Percentiles rank a stretch among this genome's conserved stretches.
These are phyloP conservation scores for Tetragonisca angustula DNA, from an alignment of 2,888 invertebrate species.

Conservation along the genomic window DNA sequence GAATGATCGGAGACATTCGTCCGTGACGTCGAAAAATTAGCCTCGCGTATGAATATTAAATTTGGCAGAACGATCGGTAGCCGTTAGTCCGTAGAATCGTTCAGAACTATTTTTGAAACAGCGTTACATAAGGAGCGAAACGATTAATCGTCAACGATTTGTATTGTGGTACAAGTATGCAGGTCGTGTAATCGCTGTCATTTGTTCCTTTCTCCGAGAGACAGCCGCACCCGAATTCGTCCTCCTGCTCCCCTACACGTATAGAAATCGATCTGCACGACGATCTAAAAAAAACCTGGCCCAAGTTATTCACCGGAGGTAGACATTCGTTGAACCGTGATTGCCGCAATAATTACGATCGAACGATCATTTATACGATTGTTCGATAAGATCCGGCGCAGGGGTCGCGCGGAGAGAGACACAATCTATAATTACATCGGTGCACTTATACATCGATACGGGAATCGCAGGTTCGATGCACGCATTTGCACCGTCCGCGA, in stretches of 20 bases:
- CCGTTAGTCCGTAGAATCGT: not conserved
- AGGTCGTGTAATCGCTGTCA: constrained; percentile 58
- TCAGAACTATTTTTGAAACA: constrained; percentile 22
- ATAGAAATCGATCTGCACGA: constrained; percentile 58
- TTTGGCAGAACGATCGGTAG: constrained; percentile 2
- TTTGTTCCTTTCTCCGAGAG: constrained; percentile 62
- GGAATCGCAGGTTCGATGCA: constrained; percentile 43
- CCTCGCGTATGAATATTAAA: not conserved
- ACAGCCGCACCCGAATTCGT: constrained; percentile 67
- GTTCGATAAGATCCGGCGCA: constrained; percentile 72
- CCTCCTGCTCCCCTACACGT: constrained; percentile 26
- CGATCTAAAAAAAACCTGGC: constrained; percentile 56
- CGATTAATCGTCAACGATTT: constrained; percentile 67
- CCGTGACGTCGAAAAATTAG: not conserved
- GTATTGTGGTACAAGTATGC: constrained; percentile 62
- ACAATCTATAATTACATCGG: constrained; percentile 82
- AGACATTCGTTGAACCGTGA: constrained; percentile 59
- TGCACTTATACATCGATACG: constrained; percentile 56
- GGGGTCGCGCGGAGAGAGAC: constrained; percentile 78
- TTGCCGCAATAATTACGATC: constrained; percentile 74
- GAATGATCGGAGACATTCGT: not conserved
- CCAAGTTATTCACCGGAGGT: constrained; percentile 33
- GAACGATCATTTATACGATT: constrained; percentile 64
- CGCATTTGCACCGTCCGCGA: constrained; percentile 38
- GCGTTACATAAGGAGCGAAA: constrained; percentile 41